Percentiles rank a stretch among this genome's conserved stretches.
These are phyloP conservation scores for Ochotona princeps DNA, from an alignment of 2,113 vertebrate genomes.

Conservation along the genomic window DNA sequence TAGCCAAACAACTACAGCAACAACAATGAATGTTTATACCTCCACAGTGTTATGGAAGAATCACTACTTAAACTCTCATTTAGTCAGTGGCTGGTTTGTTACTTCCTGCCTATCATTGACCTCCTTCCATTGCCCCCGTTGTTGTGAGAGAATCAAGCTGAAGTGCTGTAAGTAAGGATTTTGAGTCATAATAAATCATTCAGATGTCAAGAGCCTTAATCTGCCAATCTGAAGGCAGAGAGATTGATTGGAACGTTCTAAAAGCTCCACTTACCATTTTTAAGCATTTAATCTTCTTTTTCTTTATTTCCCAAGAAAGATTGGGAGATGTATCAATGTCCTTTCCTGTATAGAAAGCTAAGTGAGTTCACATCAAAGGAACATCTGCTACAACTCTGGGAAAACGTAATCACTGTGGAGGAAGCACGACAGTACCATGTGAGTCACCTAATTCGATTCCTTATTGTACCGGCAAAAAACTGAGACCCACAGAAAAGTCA, in stretches of 20 bases:
- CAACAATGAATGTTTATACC: neutral
- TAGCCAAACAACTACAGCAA: constrained; percentile 34
- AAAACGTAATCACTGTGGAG: constrained; percentile 42
- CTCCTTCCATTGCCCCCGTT: constrained; percentile 44
- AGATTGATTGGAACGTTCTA: constrained; percentile 66
- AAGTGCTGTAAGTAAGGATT: constrained; percentile 55
- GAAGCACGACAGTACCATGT: constrained; percentile 32
- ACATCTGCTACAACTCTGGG: constrained; percentile 50
- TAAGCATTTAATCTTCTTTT: neutral
- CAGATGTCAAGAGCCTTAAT: constrained; percentile 63
- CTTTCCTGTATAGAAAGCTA: constrained; percentile 62
- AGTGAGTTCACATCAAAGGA: constrained; percentile 47
- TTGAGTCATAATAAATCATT: constrained; percentile 69
- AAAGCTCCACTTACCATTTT: constrained; percentile 61
- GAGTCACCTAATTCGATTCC: constrained; percentile 49
- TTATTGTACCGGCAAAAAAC: constrained; percentile 57
- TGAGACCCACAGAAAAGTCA: neutral
- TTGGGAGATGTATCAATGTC: constrained; percentile 11
- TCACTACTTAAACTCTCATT: constrained; percentile 20
- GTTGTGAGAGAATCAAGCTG: constrained; percentile 62
- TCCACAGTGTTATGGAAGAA: neutral
- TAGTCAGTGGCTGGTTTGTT: constrained; percentile 39
- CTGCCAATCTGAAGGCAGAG: constrained; percentile 59
- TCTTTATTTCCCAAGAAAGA: constrained; percentile 26
- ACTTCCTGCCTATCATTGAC: constrained; percentile 51